Conservation (phyloP, 2,888 invertebrate genomes). For the Coelopa pilipes region DNA sequence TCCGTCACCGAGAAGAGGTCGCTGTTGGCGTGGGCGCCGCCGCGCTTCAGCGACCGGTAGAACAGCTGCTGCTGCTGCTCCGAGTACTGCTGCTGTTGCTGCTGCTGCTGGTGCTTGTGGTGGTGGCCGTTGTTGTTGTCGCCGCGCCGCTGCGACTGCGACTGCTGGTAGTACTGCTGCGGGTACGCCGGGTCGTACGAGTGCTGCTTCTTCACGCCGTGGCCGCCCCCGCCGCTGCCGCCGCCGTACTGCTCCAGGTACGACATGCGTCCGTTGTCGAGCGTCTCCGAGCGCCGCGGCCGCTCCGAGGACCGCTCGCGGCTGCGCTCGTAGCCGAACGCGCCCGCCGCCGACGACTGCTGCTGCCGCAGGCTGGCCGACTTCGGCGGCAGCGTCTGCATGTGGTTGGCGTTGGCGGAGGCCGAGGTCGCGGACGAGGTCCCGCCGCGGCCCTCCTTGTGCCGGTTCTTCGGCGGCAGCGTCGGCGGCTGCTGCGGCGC, state of each 20-base stretch:
- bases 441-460: constrained; percentile 54
- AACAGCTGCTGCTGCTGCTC: constrained; percentile 54
- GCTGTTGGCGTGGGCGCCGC: constrained; percentile 67
- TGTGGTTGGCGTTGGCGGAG: constrained; percentile 59
- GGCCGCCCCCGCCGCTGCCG: constrained; percentile 40
- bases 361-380: constrained; percentile 62
- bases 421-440: constrained; percentile 52
- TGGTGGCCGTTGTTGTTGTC: constrained; percentile 47
- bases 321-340: constrained; percentile 59
- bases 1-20: constrained; percentile 82
- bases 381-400: constrained; percentile 65
- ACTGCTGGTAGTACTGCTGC: constrained; percentile 57
- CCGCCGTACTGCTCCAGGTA: constrained; percentile 57
- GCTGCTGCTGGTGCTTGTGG: constrained; percentile 45
- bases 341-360: constrained; percentile 54
- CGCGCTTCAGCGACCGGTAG: constrained; percentile 69
- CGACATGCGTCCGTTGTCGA: constrained; percentile 59
- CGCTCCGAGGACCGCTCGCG: constrained; percentile 53
- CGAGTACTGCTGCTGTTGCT: constrained; percentile 52
- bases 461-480: constrained; percentile 66
- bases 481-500: constrained; percentile 58
- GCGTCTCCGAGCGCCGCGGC: constrained; percentile 59
- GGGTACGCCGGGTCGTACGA: constrained; percentile 59
- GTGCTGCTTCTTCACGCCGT: constrained; percentile 59
- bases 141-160: constrained; percentile 48